These are phyloP conservation scores for Glossophaga mutica DNA, from an alignment of 2,797 vertebrate species.

Conservation along the genomic window DNA sequence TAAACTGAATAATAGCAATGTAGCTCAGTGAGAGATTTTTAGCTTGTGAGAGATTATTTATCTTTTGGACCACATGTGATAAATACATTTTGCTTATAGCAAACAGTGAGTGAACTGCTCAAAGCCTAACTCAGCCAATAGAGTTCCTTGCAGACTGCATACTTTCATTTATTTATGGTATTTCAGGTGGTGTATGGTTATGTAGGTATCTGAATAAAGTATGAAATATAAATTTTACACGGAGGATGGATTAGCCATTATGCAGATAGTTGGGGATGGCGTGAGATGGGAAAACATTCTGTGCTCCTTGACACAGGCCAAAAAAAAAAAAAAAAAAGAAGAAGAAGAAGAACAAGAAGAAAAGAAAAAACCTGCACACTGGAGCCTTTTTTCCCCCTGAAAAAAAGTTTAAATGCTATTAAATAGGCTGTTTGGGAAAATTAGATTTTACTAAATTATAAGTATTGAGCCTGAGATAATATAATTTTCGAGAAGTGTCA, in stretches of 20 bases:
- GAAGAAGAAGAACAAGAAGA: neutral
- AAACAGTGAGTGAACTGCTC: neutral
- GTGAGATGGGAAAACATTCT: neutral
- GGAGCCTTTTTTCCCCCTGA: neutral
- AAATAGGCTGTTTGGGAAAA: constrained; percentile 17
- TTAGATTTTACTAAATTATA: neutral
- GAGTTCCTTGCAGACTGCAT: neutral
- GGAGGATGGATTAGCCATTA: neutral
- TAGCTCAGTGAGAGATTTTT: neutral
- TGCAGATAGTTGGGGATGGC: neutral
- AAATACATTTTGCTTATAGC: neutral
- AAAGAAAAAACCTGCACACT: neutral
- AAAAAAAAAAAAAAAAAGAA: neutral
- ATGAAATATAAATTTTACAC: neutral
- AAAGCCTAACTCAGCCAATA: neutral
- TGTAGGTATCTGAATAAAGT: neutral
- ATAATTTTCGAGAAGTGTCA: neutral
- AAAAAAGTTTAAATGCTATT: neutral
- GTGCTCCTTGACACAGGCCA: neutral
- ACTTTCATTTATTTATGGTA: neutral
- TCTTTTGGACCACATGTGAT: neutral
- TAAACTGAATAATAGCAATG: neutral
- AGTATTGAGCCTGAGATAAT: neutral
- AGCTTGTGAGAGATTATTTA: constrained; percentile 3
- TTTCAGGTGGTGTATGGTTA: neutral